Evolutionary conservation across 2,888 invertebrate species (phyloP), one percentile per base, ranked within the genome.

Genomic region (Limnephilus marmoratus): DNA sequence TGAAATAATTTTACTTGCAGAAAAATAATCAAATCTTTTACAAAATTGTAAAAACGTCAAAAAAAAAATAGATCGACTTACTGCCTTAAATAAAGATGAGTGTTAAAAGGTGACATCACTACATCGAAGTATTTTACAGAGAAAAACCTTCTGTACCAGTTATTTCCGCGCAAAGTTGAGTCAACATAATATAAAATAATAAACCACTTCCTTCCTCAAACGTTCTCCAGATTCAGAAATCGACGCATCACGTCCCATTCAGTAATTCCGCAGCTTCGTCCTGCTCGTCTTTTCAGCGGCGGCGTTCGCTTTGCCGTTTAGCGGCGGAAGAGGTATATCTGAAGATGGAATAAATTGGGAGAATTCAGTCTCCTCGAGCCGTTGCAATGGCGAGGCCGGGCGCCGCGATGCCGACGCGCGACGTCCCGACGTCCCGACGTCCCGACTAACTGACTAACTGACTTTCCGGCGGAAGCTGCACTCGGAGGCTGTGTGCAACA

Each of bases 261-360:
- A 53, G 31, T 49, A 81, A 34, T 90, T 83, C 45, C 34, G 29
- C 82, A 18, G 4, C 82, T 83, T 49, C 29, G 31, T n/a, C 31
- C 29, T 81, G 49, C 45, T 24, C 90, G 45, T 49, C 45, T 83
- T 68, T 82, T 90, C 81, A 45, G 90, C 68, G 86, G 90, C 68
- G 90, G 85, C 53, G 90, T 90, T 90, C 90, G 82, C 92, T 90
- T 92, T 81, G 90, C 85, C 90, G 92, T 85, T 81, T 88, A 85
- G 90, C 68, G 85, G 85, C 87, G 92, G 88, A 92, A 90, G 83
- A 82, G 90, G 83, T 87, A 81, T 83, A 92, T 92, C 90, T 81
- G 82, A 92, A 92, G 83, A 90, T 41, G 68, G 89, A 85, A 81
- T 92, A 92, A 92, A 92, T 92, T 92, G 92, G 91, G 53, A 85